These are phyloP conservation scores for Nylanderia fulva DNA, from an alignment of 1,140 invertebrate genomes.

Conservation along the genomic window DNA sequence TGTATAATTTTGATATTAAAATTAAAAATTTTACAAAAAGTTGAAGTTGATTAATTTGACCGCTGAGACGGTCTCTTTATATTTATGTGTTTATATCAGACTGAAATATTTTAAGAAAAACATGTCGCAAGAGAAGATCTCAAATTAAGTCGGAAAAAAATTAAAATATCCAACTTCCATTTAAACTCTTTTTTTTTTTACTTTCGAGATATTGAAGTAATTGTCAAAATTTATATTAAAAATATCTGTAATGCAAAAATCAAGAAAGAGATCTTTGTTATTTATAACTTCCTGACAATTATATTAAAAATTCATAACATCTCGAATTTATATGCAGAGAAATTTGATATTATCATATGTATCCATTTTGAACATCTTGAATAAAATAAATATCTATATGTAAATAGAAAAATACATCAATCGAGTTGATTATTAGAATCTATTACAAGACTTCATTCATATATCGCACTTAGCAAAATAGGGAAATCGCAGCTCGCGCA, in stretches of 20 bases:
- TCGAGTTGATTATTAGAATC: constrained; percentile 20
- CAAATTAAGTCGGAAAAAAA: neutral
- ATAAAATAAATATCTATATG: constrained; percentile 13
- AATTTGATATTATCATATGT: neutral
- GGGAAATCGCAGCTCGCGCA: constrained; percentile 6
- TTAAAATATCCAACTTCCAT: neutral
- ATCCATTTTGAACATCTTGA: neutral
- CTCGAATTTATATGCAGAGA: neutral
- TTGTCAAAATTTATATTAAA: neutral
- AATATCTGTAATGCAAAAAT: neutral
- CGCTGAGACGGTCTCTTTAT: no score
- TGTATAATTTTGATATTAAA: no score
- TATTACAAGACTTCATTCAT: constrained; percentile 18
- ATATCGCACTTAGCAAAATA: constrained; percentile 19
- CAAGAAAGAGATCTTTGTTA: neutral
- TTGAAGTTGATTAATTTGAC: no score
- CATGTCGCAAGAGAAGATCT: constrained; percentile 22
- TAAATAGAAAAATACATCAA: neutral
- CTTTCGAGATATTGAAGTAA: constrained; percentile 5
- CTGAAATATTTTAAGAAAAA: neutral
- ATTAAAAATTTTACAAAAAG: no score
- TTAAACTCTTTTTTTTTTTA: neutral
- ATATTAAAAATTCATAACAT: neutral
- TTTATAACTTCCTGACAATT: neutral
- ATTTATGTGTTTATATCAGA: neutral